Conservation (phyloP, 2,113 vertebrate genomes). For the Ptilonorhynchus violaceus region DNA sequence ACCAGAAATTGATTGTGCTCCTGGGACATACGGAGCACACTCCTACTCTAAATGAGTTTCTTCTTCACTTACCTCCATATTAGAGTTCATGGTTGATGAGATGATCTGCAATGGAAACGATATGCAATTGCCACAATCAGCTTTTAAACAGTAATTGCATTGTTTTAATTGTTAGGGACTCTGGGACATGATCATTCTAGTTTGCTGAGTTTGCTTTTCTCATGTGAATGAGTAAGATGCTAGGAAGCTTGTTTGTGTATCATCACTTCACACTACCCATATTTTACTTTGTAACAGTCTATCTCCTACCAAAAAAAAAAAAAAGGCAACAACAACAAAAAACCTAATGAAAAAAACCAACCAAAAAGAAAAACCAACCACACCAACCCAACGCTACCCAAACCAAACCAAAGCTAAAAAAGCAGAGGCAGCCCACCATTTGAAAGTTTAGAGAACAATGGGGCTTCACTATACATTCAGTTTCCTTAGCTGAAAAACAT, state of each 20-base stretch:
- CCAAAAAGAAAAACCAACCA: rapidly evolving
- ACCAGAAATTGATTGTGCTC: neutral
- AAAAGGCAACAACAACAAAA: neutral
- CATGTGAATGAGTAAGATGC: neutral
- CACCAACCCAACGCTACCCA: neutral
- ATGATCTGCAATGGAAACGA: neutral
- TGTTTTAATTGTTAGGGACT: neutral
- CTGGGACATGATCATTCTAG: neutral
- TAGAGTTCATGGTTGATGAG: neutral
- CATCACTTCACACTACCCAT: neutral
- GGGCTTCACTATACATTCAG: neutral
- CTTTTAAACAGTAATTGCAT: neutral
- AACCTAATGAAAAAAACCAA: neutral
- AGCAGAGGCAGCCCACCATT: neutral
- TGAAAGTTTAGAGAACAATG: neutral
- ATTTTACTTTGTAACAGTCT: neutral
- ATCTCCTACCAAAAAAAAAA: neutral
- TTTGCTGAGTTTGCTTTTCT: neutral
- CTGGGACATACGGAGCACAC: neutral
- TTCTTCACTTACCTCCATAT: neutral
- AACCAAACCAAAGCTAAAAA: neutral
- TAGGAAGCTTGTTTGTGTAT: neutral
- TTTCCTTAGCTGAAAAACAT: neutral
- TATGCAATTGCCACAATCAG: neutral
- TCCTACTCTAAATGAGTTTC: neutral